Evolutionary conservation across 2,113 vertebrate genomes (phyloP).

Genomic region (Ploceus nigricollis): DNA sequence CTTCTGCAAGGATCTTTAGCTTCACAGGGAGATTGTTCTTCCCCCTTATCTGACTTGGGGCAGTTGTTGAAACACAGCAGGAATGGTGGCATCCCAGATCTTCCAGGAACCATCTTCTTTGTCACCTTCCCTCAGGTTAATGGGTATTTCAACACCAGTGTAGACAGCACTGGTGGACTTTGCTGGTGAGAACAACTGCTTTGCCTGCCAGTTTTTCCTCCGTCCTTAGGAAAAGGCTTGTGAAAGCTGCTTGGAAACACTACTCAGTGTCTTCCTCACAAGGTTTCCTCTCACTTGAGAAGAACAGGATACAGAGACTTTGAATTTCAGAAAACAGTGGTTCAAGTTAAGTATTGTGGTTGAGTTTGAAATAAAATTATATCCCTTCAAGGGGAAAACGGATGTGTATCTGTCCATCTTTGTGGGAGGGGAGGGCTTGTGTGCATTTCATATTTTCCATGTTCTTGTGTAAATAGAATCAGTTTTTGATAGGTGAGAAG

Average conservation of each 20-base stretch:
- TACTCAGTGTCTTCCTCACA: not conserved
- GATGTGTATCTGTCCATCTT: not conserved
- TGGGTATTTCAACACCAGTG: not conserved
- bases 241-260: not conserved
- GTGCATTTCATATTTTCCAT: not conserved
- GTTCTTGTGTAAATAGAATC: not conserved
- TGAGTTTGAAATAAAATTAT: not conserved
- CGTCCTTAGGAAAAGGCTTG: not conserved
- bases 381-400: not conserved
- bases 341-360: not conserved
- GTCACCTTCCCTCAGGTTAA: not conserved
- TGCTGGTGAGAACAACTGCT: not conserved
- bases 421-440: rapidly evolving
- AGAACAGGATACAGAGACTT: not conserved
- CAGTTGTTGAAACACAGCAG: not conserved
- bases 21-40: not conserved
- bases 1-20: not conserved
- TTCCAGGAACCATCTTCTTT: not conserved
- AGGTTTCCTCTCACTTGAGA: not conserved
- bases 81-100: not conserved
- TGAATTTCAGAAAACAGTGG: not conserved
- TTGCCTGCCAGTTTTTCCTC: not conserved
- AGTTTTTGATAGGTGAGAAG: not conserved
- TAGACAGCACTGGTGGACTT: not conserved
- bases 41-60: not conserved